phyloP scores from a whole-genome alignment of 2,888 invertebrate species.

The Chalcosyrphus nemorum region DNA sequence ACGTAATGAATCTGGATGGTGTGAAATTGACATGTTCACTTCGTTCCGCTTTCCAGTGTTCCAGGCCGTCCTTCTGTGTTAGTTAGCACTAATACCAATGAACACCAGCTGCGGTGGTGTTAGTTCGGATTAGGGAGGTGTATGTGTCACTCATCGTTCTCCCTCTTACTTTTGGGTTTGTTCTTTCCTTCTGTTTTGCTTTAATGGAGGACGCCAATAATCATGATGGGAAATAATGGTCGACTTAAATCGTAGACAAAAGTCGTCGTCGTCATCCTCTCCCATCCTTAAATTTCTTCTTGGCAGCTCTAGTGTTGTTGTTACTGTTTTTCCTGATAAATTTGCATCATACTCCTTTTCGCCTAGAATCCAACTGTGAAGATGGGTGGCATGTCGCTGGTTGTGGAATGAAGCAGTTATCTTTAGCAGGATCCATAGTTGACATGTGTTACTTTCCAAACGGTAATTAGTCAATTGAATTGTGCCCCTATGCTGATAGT shows the following conservation, averaged over 20 bases:
- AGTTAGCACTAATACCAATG: conserved; percentile 37
- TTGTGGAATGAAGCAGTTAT: conserved; percentile 33
- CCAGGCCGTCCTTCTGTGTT: conserved; percentile 6
- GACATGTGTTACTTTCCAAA: conserved; percentile 72
- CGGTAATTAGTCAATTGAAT: conserved; percentile 73
- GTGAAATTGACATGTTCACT: conserved; percentile 21
- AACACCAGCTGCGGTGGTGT: not conserved
- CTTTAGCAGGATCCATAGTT: conserved; percentile 61
- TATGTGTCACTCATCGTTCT: conserved; percentile 47
- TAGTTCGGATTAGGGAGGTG: not conserved
- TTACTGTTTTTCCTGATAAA: conserved; percentile 60
- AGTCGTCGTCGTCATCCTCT: conserved; percentile 63
- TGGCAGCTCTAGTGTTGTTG: conserved; percentile 23
- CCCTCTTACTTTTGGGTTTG: conserved; percentile 42
- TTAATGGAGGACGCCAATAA: conserved; percentile 82
- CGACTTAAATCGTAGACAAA: conserved; percentile 73
- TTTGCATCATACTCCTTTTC: conserved; percentile 70
- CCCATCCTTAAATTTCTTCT: conserved; percentile 31
- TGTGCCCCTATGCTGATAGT: conserved; percentile 28
- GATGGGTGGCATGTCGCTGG: not conserved
- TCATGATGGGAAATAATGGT: conserved; percentile 73
- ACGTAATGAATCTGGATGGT: not conserved
- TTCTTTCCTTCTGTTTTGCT: conserved; percentile 71
- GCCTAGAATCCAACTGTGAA: conserved; percentile 51
- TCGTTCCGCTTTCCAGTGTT: conserved; percentile 51